These are phyloP conservation scores for Colletes gigas DNA, from an alignment of 1,140 invertebrate species.

Conservation along the genomic window DNA sequence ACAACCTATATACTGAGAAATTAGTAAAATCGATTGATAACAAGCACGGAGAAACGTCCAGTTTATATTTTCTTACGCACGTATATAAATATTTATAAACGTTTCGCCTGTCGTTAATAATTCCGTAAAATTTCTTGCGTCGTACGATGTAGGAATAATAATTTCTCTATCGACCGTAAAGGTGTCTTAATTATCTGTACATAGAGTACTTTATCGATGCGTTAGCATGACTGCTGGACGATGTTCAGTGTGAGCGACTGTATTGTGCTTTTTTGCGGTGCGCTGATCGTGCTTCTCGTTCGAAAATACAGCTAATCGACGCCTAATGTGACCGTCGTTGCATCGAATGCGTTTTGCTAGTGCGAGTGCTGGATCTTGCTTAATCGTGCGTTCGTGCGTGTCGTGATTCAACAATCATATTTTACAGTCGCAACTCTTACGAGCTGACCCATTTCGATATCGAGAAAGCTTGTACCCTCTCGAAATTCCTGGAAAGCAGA, in stretches of 20 bases:
- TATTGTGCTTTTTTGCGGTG: background rate
- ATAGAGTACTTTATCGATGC: background rate
- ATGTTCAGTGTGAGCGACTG: background rate
- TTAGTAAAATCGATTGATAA: too few species aligned
- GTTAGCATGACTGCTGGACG: background rate
- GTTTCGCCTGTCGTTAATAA: too few species aligned
- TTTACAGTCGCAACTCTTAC: background rate
- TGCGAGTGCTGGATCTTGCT: slow-evolving; percentile 4
- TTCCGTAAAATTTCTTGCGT: too few species aligned
- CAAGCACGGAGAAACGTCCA: too few species aligned
- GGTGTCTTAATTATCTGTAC: too few species aligned
- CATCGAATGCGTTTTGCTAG: slow-evolving; percentile 6
- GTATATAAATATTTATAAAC: too few species aligned
- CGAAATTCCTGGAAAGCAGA: too few species aligned
- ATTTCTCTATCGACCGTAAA: too few species aligned
- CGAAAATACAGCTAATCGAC: slow-evolving; percentile 10
- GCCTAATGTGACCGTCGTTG: background rate
- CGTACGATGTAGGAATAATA: too few species aligned
- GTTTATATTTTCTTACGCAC: too few species aligned
- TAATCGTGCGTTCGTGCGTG: background rate
- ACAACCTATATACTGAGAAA: too few species aligned
- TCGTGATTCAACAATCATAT: background rate
- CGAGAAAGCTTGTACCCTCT: too few species aligned
- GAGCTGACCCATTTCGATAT: background rate
- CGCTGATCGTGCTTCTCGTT: slow-evolving; percentile 19